Evolutionary conservation across 2,113 vertebrate genomes (phyloP).

Genomic region (Neopipo cinnamomea): DNA sequence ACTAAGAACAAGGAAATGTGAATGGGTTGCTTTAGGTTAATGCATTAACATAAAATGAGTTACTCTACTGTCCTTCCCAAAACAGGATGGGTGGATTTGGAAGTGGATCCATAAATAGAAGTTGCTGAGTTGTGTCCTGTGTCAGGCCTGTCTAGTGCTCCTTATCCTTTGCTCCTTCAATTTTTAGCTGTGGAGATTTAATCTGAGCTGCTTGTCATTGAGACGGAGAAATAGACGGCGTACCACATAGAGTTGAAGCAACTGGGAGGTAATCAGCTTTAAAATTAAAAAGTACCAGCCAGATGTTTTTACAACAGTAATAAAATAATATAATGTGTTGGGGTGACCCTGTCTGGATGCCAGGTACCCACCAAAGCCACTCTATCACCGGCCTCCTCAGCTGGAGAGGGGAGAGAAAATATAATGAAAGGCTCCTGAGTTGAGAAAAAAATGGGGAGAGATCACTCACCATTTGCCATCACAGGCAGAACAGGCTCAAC

Average conservation of each 20-base stretch:
- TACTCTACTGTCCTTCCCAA: background rate
- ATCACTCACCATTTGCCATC: background rate
- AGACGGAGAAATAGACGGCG: background rate
- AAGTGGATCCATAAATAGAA: constrained; percentile 39
- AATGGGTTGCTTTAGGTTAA: background rate
- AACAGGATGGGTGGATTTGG: constrained; percentile 29
- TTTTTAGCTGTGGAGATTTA: background rate
- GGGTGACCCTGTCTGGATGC: background rate
- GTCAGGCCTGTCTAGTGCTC: background rate
- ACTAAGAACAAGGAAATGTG: background rate
- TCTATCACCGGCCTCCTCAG: background rate
- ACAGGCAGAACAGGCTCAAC: background rate
- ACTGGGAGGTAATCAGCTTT: background rate
- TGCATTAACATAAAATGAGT: background rate
- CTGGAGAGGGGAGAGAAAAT: background rate
- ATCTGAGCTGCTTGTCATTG: background rate
- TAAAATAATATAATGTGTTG: background rate
- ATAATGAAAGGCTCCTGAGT: background rate
- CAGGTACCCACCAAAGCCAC: background rate
- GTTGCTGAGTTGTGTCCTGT: constrained; percentile 5
- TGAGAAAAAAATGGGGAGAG: background rate
- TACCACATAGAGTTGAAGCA: background rate
- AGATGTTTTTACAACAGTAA: background rate
- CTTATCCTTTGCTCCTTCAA: background rate
- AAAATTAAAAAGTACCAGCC: background rate